A percentile compares a stretch with the other conserved stretches of the same genome.
Evolutionary conservation across 2,888 invertebrate species (phyloP).

Genomic region (Lithophane leautieri): DNA sequence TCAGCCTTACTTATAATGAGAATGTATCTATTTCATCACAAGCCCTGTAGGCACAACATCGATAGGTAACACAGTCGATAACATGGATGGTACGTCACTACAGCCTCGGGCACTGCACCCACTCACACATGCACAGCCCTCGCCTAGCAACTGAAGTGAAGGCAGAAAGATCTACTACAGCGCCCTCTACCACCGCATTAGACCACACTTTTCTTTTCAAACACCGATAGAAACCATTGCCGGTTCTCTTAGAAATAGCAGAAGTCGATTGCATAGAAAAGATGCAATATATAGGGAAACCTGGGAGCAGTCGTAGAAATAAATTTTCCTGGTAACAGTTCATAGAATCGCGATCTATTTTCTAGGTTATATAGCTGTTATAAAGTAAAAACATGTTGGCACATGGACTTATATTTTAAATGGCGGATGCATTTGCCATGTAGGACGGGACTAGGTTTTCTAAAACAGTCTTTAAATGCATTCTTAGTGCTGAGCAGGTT

Average conservation of each 20-base stretch:
- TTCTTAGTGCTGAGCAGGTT: conserved; percentile 62
- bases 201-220: conserved; percentile 45
- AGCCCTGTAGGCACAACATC: conserved; percentile 32
- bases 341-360: conserved; percentile 83
- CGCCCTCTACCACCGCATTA: conserved; percentile 64
- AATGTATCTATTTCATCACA: conserved; percentile 28
- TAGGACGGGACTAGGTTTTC: conserved; percentile 81
- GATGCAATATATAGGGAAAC: conserved; percentile 63
- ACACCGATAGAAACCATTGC: conserved; percentile 66
- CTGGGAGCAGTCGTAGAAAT: conserved; percentile 16
- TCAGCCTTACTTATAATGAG: neutral
- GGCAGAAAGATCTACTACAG: conserved; percentile 85
- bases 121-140: conserved; percentile 78
- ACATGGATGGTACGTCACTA: conserved; percentile 72
- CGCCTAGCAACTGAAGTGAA: conserved; percentile 88
- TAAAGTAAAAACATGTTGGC: conserved; percentile 82
- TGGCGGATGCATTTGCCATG: conserved; percentile 83
- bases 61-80: conserved; percentile 63
- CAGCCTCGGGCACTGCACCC: conserved; percentile 83
- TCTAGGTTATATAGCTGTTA: conserved; percentile 85
- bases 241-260: neutral
- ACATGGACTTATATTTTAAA: conserved; percentile 82
- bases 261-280: neutral
- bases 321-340: conserved; percentile 70
- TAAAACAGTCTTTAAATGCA: conserved; percentile 82